These are phyloP conservation scores for Alosa sapidissima DNA, from an alignment of 2,797 vertebrate species.

Conservation along the genomic window DNA sequence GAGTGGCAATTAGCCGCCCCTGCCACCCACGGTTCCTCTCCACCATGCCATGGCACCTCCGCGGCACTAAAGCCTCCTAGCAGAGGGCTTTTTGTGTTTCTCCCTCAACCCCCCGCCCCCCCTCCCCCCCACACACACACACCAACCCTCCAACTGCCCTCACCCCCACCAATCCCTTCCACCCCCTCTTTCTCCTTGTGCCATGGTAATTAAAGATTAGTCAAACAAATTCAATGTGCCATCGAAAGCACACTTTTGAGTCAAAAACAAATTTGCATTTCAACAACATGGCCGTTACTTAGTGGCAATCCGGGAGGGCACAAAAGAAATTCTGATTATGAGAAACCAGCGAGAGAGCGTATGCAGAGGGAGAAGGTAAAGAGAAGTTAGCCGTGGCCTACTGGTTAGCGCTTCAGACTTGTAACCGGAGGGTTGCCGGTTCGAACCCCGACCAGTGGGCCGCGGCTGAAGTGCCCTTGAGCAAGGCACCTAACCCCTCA, in stretches of 20 bases:
- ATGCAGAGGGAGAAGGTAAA: not conserved
- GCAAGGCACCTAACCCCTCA: no score
- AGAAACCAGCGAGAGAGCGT: not conserved
- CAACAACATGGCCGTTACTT: slow-evolving; percentile 29
- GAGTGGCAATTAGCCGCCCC: slow-evolving; percentile 52
- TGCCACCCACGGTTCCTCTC: slow-evolving; percentile 39
- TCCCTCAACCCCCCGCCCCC: not conserved
- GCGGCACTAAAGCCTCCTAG: not conserved
- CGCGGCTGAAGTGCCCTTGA: no score
- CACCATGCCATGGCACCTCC: slow-evolving; percentile 24
- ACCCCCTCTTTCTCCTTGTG: slow-evolving; percentile 25
- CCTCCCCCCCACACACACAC: not conserved
- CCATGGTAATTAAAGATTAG: slow-evolving; percentile 47
- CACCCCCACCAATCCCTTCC: not conserved
- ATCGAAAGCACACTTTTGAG: slow-evolving; percentile 38
- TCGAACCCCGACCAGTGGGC: no score
- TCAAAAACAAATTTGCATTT: slow-evolving; percentile 34
- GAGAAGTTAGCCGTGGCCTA: not conserved
- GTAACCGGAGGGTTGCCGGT: no score
- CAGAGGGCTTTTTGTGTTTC: slow-evolving; percentile 22
- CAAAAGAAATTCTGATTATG: slow-evolving; percentile 23
- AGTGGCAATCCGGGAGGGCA: slow-evolving; percentile 10
- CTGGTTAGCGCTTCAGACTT: no score
- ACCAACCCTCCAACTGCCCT: slow-evolving; percentile 8
- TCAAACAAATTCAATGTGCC: slow-evolving; percentile 44